These are phyloP conservation scores for Pseudonaja textilis DNA, from an alignment of 2,113 vertebrate species.

Conservation along the genomic window DNA sequence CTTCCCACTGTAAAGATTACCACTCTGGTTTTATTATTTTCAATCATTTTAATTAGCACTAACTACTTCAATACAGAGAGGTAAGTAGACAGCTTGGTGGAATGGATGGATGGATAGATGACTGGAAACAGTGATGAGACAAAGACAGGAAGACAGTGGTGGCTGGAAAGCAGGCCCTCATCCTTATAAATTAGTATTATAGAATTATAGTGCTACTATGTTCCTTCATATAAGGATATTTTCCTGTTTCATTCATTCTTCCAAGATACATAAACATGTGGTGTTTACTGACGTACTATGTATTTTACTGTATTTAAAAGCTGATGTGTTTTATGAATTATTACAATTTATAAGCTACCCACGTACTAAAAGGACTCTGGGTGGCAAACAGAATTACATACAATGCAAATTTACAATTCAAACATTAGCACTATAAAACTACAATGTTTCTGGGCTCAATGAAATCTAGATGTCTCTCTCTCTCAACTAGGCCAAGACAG, in stretches of 20 bases:
- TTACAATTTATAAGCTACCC: background rate
- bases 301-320: background rate
- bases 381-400: background rate
- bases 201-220: background rate
- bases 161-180: background rate
- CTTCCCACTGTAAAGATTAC: background rate
- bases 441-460: background rate
- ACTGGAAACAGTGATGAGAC: background rate
- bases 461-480: background rate
- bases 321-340: background rate
- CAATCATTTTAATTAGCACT: background rate
- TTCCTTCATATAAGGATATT: background rate
- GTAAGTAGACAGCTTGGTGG: background rate
- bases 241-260: background rate
- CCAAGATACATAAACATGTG: background rate
- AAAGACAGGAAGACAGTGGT: background rate
- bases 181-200: background rate
- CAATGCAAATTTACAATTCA: background rate
- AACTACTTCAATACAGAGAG: background rate
- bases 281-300: background rate
- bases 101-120: background rate
- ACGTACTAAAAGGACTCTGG: background rate
- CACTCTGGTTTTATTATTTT: background rate
- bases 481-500: background rate
- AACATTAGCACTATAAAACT: background rate